phyloP scores from a whole-genome alignment of 2,113 vertebrate genomes.

The Leptodactylus fuscus region DNA sequence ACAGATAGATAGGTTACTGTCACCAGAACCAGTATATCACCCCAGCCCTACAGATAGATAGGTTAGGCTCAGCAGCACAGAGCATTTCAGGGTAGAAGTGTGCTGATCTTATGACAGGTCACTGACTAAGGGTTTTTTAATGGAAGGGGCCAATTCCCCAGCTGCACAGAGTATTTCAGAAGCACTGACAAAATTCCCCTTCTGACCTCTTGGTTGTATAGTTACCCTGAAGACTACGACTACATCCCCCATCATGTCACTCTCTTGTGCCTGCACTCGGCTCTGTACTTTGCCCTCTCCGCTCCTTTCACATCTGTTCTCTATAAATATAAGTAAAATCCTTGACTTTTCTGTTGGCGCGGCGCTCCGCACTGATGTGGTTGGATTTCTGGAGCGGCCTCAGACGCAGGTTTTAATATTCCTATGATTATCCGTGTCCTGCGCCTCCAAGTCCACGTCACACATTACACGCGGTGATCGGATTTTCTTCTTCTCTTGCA shows the following conservation, averaged over 20 bases:
- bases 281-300: background rate
- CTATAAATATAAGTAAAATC: background rate
- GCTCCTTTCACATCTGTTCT: constrained; percentile 20
- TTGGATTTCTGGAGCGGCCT: constrained; percentile 3
- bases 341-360: constrained; percentile 1
- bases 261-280: too few species aligned
- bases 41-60: too few species aligned
- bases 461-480: background rate
- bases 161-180: background rate
- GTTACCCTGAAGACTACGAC: background rate
- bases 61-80: too few species aligned
- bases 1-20: too few species aligned
- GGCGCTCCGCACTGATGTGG: constrained; percentile 1
- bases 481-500: constrained; percentile 66
- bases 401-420: constrained; percentile 14
- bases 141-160: background rate
- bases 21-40: too few species aligned
- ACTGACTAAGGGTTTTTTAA: background rate
- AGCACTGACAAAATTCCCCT: background rate
- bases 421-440: background rate
- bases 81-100: too few species aligned
- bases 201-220: background rate
- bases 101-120: background rate
- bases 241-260: background rate
- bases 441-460: background rate